Base-by-base conservation (phyloP, 2,797 vertebrate genomes). In the Serranus cabrilla region DNA sequence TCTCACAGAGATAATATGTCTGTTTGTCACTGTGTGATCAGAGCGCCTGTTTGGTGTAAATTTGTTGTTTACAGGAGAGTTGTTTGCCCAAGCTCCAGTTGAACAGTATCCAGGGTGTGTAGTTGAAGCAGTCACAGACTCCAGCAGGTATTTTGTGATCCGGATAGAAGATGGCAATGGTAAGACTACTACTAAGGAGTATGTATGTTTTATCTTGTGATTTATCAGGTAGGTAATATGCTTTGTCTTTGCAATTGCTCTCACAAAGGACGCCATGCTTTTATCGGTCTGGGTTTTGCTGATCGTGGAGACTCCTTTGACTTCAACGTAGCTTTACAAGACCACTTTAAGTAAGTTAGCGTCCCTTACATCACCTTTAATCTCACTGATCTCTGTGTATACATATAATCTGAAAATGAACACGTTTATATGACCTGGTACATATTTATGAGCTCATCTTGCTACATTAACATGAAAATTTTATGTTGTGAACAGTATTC, bases 231-330 rank as follows among this genome's bases (percentile, higher is more conserved):
- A 12, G 0, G 18, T n/a, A 52, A 56, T 11, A 0, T 60, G 27
- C 42, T 69, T 37, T 77, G 3, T 74, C n/a, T 25, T 18, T 25
- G 4, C 21, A 34, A 5, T 67, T 39, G 0, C 39, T 66, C 54
- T 71, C 3, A 49, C 64, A 2, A 82, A 99, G 98, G 97, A 49
- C 96, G 98, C 5, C 96, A 97, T 11, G 98, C 98, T 0, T 99
- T 99, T 68, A 98, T 99, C 0, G 98, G 98, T 1, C 86, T 99
- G 0, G 98, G 98, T 39, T 99, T 99, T 57, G 95, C 94, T 0
- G 98, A 99, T 87, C 95, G 98, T 18, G 98, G 98, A 0, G 98
- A 99, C n/a, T 98, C 98, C 8, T 99, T 99, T 79, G 98, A 99
- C 94, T 99, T 99, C 92, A 99, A 98, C 0, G 98, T 99, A 14